These are phyloP conservation scores for Isoperla grammatica DNA, from an alignment of 2,888 invertebrate genomes.

Conservation along the genomic window DNA sequence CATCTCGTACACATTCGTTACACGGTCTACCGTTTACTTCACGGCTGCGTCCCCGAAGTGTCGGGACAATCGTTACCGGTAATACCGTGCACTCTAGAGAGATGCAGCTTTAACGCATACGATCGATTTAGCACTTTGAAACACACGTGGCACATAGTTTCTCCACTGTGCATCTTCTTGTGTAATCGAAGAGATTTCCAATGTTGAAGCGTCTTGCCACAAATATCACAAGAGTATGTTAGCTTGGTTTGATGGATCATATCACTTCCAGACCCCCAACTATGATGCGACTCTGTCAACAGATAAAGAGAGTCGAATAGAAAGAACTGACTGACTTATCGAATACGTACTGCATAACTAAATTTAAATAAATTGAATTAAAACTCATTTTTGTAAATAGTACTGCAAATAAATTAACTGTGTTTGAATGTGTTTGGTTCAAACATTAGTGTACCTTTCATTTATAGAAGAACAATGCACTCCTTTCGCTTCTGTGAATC, in stretches of 20 bases:
- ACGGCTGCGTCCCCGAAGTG: too few species aligned
- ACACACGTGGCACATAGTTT: conserved; percentile 48
- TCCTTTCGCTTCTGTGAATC: too few species aligned
- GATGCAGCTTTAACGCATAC: conserved; percentile 36
- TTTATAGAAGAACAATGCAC: too few species aligned
- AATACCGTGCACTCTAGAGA: conserved; percentile 20
- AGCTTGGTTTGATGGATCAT: not conserved
- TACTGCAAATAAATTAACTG: too few species aligned
- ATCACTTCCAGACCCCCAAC: conserved; percentile 1
- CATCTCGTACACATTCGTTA: too few species aligned
- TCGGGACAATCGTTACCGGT: too few species aligned
- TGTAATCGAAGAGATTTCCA: conserved; percentile 49
- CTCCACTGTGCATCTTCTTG: conserved; percentile 48
- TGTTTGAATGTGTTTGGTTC: too few species aligned
- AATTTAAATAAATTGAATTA: too few species aligned
- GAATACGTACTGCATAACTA: too few species aligned
- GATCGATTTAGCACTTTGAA: conserved; percentile 46
- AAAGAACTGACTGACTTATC: not conserved
- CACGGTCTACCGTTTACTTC: too few species aligned
- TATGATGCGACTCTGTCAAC: conserved; percentile 9
- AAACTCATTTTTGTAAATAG: too few species aligned
- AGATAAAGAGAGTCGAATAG: conserved; percentile 9
- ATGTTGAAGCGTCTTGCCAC: conserved; percentile 37
- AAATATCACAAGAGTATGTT: conserved; percentile 17
- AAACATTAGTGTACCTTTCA: too few species aligned